phyloP scores from a whole-genome alignment of 2,113 vertebrate genomes.

The Athene noctua region DNA sequence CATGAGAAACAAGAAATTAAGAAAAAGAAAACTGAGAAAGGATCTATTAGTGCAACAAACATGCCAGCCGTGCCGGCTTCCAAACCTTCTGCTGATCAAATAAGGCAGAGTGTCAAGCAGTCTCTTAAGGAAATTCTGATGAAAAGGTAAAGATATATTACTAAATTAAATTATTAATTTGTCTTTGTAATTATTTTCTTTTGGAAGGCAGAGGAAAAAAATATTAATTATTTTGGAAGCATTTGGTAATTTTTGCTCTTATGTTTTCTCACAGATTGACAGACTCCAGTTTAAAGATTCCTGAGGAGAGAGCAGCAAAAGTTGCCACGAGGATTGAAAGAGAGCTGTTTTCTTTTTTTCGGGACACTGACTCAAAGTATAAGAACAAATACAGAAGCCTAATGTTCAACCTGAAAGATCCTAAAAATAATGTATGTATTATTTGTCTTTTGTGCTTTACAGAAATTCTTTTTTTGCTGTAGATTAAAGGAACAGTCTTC shows the following conservation, averaged over 20 bases:
- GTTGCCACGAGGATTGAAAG: slow-evolving; percentile 92
- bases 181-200: background rate
- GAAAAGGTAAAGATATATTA: slow-evolving; percentile 81
- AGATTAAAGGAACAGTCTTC: background rate
- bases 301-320: slow-evolving; percentile 88
- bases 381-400: slow-evolving; percentile 98
- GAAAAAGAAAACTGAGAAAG: slow-evolving; percentile 81
- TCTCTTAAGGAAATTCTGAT: slow-evolving; percentile 94
- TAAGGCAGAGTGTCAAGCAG: slow-evolving; percentile 92
- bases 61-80: slow-evolving; percentile 68
- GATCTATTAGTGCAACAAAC: slow-evolving; percentile 17
- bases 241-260: background rate
- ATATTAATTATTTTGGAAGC: background rate
- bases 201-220: background rate
- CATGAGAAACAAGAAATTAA: slow-evolving; percentile 83
- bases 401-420: slow-evolving; percentile 98
- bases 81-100: slow-evolving; percentile 93
- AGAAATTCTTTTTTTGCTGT: background rate
- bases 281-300: slow-evolving; percentile 88
- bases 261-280: slow-evolving; percentile 79
- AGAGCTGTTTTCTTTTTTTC: slow-evolving; percentile 93
- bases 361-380: slow-evolving; percentile 96
- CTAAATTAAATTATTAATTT: background rate
- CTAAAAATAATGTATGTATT: slow-evolving; percentile 93
- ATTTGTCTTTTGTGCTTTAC: background rate